A percentile compares a stretch with the other conserved stretches of the same genome.
phyloP scores from a whole-genome alignment of 2,888 invertebrate genomes.

The Chouioia cunea region DNA sequence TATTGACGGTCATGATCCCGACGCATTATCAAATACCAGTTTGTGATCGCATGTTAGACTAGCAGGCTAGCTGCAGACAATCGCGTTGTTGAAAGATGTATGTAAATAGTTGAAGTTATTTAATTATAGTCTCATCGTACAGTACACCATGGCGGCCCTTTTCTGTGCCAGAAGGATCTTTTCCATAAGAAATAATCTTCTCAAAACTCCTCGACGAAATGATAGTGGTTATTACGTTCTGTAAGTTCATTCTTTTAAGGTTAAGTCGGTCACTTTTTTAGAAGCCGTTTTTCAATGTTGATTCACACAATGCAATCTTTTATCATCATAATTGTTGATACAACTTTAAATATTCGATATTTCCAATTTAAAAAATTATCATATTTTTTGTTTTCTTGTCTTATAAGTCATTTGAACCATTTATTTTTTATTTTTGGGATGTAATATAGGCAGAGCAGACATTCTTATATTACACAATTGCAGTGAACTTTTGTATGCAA shows the following conservation, averaged over 20 bases:
- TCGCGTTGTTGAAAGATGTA: slow-evolving; percentile 17
- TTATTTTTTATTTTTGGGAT: no score
- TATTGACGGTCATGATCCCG: no score
- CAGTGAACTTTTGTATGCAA: no score
- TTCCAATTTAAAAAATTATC: not conserved
- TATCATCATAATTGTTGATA: not conserved
- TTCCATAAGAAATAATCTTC: slow-evolving; percentile 14
- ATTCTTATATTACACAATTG: no score
- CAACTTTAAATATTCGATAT: not conserved
- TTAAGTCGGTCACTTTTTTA: slow-evolving; percentile 5
- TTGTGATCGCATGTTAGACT: no score
- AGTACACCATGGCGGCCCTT: slow-evolving; percentile 31
- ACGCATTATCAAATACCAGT: no score
- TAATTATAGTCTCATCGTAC: not conserved
- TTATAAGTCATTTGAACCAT: no score
- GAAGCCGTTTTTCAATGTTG: slow-evolving; percentile 8
- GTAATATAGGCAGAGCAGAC: no score
- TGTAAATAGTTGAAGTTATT: slow-evolving; percentile 31
- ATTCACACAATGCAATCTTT: slow-evolving; percentile 31
- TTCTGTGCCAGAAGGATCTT: slow-evolving; percentile 31
- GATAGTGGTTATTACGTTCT: slow-evolving; percentile 42
- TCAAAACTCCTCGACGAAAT: slow-evolving; percentile 20
- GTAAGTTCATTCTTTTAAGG: slow-evolving; percentile 33
- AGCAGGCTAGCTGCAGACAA: no score
- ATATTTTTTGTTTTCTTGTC: no score